Conservation (phyloP, 1,140 invertebrate species). For the Megalopta genalis region DNA sequence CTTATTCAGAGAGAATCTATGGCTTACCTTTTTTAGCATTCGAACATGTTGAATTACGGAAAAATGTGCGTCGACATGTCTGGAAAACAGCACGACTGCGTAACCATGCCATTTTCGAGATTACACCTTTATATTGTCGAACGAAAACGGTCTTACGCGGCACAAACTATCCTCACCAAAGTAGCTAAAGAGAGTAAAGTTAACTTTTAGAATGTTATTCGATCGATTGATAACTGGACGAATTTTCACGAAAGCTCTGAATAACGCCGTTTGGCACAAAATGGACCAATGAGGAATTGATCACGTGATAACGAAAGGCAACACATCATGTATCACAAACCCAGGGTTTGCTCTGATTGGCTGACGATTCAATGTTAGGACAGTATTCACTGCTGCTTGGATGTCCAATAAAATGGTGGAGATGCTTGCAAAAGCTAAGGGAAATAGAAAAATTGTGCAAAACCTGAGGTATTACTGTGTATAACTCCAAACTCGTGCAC, state of each 20-base stretch:
- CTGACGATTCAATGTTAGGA: no score
- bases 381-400: no score
- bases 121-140: neutral
- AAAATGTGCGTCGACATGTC: slow-evolving; percentile 78
- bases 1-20: neutral
- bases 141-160: neutral
- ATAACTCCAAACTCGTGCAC: no score
- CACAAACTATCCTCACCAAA: slow-evolving; percentile 18
- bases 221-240: slow-evolving; percentile 19
- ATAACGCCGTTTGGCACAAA: no score
- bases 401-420: no score
- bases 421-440: no score
- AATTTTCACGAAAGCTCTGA: neutral
- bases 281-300: no score
- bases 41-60: slow-evolving; percentile 70
- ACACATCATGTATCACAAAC: no score
- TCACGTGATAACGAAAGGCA: no score
- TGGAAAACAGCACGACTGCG: slow-evolving; percentile 79
- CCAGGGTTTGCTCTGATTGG: no score
- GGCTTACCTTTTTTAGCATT: slow-evolving; percentile 71
- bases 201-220: neutral
- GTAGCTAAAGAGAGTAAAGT: slow-evolving; percentile 15
- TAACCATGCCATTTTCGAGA: slow-evolving; percentile 82
- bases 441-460: no score
- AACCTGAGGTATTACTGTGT: no score